These are phyloP conservation scores for Lethocerus indicus DNA, from an alignment of 1,140 invertebrate genomes.

Conservation along the genomic window DNA sequence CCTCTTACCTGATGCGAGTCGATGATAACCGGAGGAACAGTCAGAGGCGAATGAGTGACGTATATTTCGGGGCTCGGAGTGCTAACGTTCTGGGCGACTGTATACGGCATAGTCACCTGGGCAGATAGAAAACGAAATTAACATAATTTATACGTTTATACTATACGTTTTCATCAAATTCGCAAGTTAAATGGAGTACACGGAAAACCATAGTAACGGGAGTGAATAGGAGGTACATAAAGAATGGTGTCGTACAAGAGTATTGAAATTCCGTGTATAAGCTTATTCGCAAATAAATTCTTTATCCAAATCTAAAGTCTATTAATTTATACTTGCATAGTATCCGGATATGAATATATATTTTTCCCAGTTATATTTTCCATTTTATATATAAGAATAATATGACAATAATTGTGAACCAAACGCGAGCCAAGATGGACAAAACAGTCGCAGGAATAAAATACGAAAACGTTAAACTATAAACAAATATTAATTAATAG, in stretches of 20 bases:
- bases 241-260: not conserved
- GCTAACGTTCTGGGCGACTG: not conserved
- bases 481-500: too few relatives aligned
- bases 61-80: not conserved
- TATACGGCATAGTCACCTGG: constrained; percentile 8
- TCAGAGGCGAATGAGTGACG: constrained; percentile 1
- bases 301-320: too few relatives aligned
- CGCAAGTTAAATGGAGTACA: not conserved
- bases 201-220: not conserved
- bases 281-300: too few relatives aligned
- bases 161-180: not conserved
- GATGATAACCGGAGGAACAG: constrained; percentile 2
- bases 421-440: too few relatives aligned
- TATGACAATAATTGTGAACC: too few relatives aligned
- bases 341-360: too few relatives aligned
- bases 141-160: not conserved
- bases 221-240: not conserved
- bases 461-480: too few relatives aligned
- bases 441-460: too few relatives aligned
- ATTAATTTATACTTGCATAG: too few relatives aligned
- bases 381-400: too few relatives aligned
- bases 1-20: constrained; percentile 10
- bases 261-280: too few relatives aligned
- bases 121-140: not conserved
- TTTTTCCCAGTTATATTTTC: too few relatives aligned